Percentiles rank a stretch among this genome's conserved stretches.
Conservation (phyloP, 2,113 vertebrate species). For the Malurus elegans region DNA sequence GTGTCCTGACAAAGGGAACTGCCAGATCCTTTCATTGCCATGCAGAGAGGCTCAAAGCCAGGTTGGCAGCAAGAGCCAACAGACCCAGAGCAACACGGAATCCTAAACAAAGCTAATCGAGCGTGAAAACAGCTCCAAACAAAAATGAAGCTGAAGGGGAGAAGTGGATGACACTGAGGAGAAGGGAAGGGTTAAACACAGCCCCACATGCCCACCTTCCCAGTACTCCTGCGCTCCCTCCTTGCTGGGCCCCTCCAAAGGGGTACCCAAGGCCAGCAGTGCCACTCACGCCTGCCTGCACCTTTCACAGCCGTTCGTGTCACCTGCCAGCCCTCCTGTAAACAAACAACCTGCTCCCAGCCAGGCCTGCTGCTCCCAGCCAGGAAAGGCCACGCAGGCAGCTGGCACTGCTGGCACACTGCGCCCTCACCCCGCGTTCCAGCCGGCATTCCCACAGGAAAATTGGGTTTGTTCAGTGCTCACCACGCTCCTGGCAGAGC, state of each 20-base stretch:
- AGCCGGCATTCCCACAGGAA: neutral
- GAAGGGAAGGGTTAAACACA: neutral
- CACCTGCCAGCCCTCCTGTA: neutral
- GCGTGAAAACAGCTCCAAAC: neutral
- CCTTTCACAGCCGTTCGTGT: neutral
- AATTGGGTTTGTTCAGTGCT: accelerated
- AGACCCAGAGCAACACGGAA: neutral
- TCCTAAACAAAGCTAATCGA: neutral
- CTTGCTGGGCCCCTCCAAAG: neutral
- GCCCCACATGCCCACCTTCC: neutral
- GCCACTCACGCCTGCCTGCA: neutral
- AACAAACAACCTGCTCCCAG: neutral
- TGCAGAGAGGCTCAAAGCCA: neutral
- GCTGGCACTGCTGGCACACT: neutral
- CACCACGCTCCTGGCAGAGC: neutral
- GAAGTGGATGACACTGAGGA: neutral
- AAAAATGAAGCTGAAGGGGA: neutral
- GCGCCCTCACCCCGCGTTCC: neutral
- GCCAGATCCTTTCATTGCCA: neutral
- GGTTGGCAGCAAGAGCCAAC: neutral
- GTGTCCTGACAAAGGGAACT: slow-evolving; percentile 10
- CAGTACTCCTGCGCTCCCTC: neutral
- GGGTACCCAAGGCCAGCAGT: neutral
- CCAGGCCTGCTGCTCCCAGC: neutral
- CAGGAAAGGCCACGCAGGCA: neutral